Evolutionary conservation across 2,113 vertebrate species (phyloP).

Genomic region (Paraplagusia blochii): DNA sequence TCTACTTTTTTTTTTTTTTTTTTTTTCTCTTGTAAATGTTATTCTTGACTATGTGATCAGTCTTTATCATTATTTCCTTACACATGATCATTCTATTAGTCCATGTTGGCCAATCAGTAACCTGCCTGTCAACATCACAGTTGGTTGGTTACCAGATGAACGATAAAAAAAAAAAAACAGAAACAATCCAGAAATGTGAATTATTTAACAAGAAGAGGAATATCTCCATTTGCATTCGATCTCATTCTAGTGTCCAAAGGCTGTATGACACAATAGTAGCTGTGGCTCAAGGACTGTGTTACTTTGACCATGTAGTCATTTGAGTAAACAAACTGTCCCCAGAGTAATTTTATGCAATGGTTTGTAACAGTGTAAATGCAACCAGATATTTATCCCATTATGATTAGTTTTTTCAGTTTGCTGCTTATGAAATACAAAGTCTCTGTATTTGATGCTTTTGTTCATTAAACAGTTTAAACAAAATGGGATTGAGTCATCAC

Average conservation of each 20-base stretch:
- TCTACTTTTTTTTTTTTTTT: too few relatives aligned
- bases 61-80: too few relatives aligned
- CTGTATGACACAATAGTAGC: not conserved
- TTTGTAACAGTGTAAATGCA: not conserved
- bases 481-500: constrained; percentile 15
- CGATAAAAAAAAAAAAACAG: too few relatives aligned
- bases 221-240: too few relatives aligned
- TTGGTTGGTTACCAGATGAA: too few relatives aligned
- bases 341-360: not conserved
- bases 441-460: not conserved
- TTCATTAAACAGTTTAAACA: constrained; percentile 30
- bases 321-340: constrained; percentile 3
- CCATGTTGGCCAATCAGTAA: too few relatives aligned
- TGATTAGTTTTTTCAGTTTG: constrained; percentile 3
- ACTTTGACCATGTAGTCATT: constrained; percentile 3
- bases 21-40: too few relatives aligned
- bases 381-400: not conserved
- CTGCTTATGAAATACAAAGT: constrained; percentile 8
- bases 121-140: too few relatives aligned
- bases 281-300: not conserved
- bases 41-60: too few relatives aligned
- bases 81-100: too few relatives aligned
- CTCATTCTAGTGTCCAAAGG: not conserved
- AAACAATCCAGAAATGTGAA: too few relatives aligned
- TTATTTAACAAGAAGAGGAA: too few relatives aligned